Base-by-base conservation (phyloP, 2,113 vertebrate species). In the Mohoua ochrocephala region DNA sequence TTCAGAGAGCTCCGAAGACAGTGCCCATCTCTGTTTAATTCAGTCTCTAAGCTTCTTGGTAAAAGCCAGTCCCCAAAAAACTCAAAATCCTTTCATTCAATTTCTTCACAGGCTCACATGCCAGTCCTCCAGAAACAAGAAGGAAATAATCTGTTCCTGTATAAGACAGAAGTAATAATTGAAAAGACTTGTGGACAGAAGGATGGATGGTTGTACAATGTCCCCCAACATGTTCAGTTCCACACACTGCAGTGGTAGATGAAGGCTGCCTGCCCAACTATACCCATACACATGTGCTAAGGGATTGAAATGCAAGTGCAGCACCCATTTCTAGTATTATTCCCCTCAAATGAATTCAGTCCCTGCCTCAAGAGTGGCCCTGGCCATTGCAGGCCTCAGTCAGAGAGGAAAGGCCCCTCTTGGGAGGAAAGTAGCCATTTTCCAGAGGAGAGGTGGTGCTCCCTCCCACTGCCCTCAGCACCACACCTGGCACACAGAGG, bases 71-170 rank as follows among this genome's bases (percentile, higher is more conserved):
- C 28, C 54, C 26, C 15, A 11, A 47, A 10, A 90, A 77, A 61
- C 7, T 65, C 67, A 59, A 80, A 64, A 60, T 24, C 50, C 23
- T 44, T 47, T 37, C 28, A 7, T 7, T 42, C 4, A 11, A 3
- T 63, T 63, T 70, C 37, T 65, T 41, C n/a, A 35, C 14, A 56
- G 49, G 22, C 27, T 76, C 1, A 0, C 1, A 0, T 57, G 42
- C 28, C 41, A 80, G 50, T 37, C 57, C 26, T 37, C 23, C 53
- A 64, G 35, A 11, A 76, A 22, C 12, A 12, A 68, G 33, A 33
- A 75, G 7, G 6, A 82, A 86, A n/a, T 23, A 13, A 33, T 11
- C 37, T 35, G 18, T 42, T 56, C 33, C 31, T 49, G 35, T 42
- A 9, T 27, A n/a, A 59, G 26, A 20, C 49, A 60, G 31, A 64